Conservation (phyloP, 2,113 vertebrate species). For the Pelobates fuscus region DNA sequence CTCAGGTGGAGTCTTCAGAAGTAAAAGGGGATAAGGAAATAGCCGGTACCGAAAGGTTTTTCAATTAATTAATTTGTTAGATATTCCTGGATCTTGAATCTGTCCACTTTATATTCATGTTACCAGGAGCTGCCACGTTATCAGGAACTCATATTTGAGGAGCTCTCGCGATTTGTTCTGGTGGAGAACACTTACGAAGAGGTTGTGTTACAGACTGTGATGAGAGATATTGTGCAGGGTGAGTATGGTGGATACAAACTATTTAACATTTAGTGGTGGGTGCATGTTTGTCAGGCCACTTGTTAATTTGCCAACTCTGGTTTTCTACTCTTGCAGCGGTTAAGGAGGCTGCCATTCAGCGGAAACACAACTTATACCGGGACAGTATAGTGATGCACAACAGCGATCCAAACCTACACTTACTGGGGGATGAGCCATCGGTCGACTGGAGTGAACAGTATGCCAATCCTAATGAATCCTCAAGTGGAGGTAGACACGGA, state of each 20-base stretch:
- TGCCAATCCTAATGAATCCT: conserved; percentile 49
- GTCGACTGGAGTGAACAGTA: conserved; percentile 85
- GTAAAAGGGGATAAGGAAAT: too few species aligned
- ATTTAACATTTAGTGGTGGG: background rate
- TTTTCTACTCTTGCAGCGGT: conserved; percentile 72
- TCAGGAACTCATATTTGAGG: conserved; percentile 93
- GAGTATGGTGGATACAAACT: conserved; percentile 40
- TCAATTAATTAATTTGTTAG: too few species aligned
- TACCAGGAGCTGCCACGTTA: conserved; percentile 86
- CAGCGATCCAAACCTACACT: conserved; percentile 91
- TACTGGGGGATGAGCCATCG: conserved; percentile 72
- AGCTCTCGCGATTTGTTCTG: conserved; percentile 87
- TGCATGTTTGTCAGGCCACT: too few species aligned
- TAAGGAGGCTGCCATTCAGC: conserved; percentile 91
- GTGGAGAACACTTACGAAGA: conserved; percentile 93
- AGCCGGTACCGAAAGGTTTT: too few species aligned
- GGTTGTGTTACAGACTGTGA: conserved; percentile 89
- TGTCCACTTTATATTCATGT: too few species aligned
- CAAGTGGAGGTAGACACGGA: conserved; percentile 58
- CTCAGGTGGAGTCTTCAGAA: too few species aligned
- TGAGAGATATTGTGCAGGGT: conserved; percentile 97
- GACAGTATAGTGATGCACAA: conserved; percentile 91
- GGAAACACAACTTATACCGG: conserved; percentile 91
- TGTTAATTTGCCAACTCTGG: too few species aligned
- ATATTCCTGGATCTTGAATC: too few species aligned